Evolutionary conservation across 2,797 vertebrate species (phyloP), one percentile per base, ranked within the genome.

Genomic region (Danionella dracula): DNA sequence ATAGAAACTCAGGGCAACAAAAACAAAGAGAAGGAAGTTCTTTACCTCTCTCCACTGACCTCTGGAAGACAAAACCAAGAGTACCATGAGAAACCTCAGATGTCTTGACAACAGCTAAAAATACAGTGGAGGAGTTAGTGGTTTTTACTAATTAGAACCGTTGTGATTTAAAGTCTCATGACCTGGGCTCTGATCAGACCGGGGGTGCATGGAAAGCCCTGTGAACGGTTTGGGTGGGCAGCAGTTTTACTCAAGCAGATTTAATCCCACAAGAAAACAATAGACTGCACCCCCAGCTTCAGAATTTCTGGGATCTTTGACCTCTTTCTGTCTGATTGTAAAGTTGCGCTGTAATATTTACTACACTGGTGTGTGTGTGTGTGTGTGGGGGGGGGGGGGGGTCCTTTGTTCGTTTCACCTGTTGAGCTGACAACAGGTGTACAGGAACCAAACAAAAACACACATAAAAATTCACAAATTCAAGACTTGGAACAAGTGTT

Each of bases 141-240:
- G 74, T 48, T 53, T 27, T 65, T 58, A 49, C 19, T 70, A 66
- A 42, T 38, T 29, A 58, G 68, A 48, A 56, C 76, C 74, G 76
- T 66, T 32, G 50, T 45, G 59, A 59, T 57, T 71, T 34, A 38
- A 73, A 70, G 66, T 75, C 70, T 76, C 71, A 72, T 78, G 81
- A 77, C 83, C 75, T 76, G 73, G 66, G 34, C 61, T 79, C 73
- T 86, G 84, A 85, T 82, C 85, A 79, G 81, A 54, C 70, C 81
- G 71, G 70, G 74, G 76, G 75, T 27, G 23, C 74, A 77, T 77
- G 74, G 70, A 71, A 71, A 73, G 32, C 42, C 65, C 80, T 85
- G 72, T 84, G 83, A 86, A 85, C 84, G 80, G 75, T 83, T 84
- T 87, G 87, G 83, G 86, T 88, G 86, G 86, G 83, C 85, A 61